A percentile compares a stretch with the other conserved stretches of the same genome.
Evolutionary conservation across 2,888 invertebrate genomes (phyloP).

Genomic region (Tetragnatha montana): DNA sequence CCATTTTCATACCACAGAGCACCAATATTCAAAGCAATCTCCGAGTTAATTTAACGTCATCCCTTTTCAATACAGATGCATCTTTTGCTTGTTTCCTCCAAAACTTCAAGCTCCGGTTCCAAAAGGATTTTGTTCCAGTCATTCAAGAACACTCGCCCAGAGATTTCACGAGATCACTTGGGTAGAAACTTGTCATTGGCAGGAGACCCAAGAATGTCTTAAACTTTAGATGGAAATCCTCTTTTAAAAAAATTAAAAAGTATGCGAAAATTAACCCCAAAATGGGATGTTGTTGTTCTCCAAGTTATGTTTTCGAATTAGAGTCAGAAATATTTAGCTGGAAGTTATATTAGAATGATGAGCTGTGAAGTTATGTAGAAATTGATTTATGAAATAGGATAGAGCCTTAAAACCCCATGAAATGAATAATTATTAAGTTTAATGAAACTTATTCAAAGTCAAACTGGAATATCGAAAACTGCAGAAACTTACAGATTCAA

Average conservation of each 20-base stretch:
- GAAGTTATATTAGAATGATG: too few relatives aligned
- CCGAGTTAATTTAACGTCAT: neutral
- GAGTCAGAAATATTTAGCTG: neutral
- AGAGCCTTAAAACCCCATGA: too few relatives aligned
- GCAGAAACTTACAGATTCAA: too few relatives aligned
- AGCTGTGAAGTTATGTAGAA: too few relatives aligned
- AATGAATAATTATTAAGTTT: too few relatives aligned
- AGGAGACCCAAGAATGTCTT: neutral
- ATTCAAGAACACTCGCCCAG: conserved; percentile 17
- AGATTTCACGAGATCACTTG: conserved; percentile 1
- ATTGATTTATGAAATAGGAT: too few relatives aligned
- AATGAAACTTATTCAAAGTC: too few relatives aligned
- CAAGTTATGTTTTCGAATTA: neutral
- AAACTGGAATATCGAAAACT: too few relatives aligned
- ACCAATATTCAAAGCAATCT: neutral
- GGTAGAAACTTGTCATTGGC: conserved; percentile 35
- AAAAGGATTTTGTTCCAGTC: conserved; percentile 30
- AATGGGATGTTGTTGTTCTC: neutral
- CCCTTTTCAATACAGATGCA: neutral
- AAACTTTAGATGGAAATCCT: neutral
- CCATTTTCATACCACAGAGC: neutral
- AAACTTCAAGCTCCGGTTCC: conserved; percentile 9
- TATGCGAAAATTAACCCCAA: conserved; percentile 9
- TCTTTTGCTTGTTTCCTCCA: neutral
- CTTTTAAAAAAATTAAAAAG: conserved; percentile 2